A percentile compares a stretch with the other conserved stretches of the same genome.
Evolutionary conservation across 2,888 invertebrate genomes (phyloP).

Genomic region (Andrena flavipes): DNA sequence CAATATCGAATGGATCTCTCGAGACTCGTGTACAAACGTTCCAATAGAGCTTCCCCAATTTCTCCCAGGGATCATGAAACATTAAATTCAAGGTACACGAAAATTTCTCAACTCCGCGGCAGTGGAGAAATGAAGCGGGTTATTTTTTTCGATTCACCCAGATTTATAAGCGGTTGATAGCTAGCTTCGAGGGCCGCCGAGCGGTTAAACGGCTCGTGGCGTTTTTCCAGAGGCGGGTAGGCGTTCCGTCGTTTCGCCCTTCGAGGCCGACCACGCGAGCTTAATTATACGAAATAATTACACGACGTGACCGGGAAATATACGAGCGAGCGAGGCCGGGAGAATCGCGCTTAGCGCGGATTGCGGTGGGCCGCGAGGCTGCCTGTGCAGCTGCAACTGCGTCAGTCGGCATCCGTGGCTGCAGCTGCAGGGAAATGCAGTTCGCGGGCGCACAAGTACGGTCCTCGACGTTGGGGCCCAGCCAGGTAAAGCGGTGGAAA

Average conservation of each 20-base stretch:
- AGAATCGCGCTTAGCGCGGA: slow-evolving; percentile 71
- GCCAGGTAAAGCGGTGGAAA: slow-evolving; percentile 53
- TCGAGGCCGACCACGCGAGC: slow-evolving; percentile 48
- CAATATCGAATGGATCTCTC: too few relatives aligned
- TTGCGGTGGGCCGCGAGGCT: slow-evolving; percentile 76
- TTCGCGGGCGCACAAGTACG: slow-evolving; percentile 50
- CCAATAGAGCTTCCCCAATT: too few relatives aligned
- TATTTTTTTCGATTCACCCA: too few relatives aligned
- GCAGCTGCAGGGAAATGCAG: slow-evolving; percentile 64
- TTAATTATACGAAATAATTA: slow-evolving; percentile 81
- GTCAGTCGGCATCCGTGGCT: slow-evolving; percentile 55
- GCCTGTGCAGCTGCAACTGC: slow-evolving; percentile 67
- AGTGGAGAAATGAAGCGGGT: too few relatives aligned
- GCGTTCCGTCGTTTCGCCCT: slow-evolving; percentile 5
- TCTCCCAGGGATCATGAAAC: too few relatives aligned
- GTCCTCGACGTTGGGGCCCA: slow-evolving; percentile 26
- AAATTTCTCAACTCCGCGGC: too few relatives aligned
- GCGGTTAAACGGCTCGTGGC: neutral
- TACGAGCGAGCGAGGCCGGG: slow-evolving; percentile 55
- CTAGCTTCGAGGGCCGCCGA: neutral
- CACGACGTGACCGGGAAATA: slow-evolving; percentile 67
- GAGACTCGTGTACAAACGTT: too few relatives aligned
- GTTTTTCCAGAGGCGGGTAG: slow-evolving; percentile 1
- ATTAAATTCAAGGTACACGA: too few relatives aligned
- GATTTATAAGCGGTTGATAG: neutral